Base-by-base conservation (phyloP, 2,888 invertebrate genomes). In the Nomada flava region DNA sequence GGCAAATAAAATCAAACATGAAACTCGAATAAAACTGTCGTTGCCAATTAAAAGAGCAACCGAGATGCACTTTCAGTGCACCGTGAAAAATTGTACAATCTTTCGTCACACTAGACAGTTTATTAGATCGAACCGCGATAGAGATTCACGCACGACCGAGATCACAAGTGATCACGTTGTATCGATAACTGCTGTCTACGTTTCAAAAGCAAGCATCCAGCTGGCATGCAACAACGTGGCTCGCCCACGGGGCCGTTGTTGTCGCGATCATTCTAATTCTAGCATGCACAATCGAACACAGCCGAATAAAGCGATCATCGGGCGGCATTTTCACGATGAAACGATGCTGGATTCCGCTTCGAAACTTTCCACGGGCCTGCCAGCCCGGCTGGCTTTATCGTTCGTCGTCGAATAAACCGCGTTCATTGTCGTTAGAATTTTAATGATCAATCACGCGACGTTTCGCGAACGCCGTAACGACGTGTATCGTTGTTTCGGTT, bases 221-320 rank as follows among this genome's bases (percentile, higher is more conserved):
- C 26, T 47, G 15, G 36, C 55, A 68, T 44, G 60, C 44, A 29
- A 23, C 11, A 42, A 15, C 50, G 72, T 20, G 26, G 20, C 72
- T 64, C 74, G 60, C 65, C 53, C 53, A 53, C 53, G 65, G 65
- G 67, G 60, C 44, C 44, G 20, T 53, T 60, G 26, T 53, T 29
- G 44, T n/a, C 60, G 62, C 60, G 18, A 67, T 67, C 53, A 55
- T 60, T 77, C 65, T 47, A 62, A 62, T 74, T 67, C 62, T 20
- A n/a, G 20, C 77, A 62, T 67, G 74, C 74, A 74, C 67, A 62
- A 77, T 74, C 60, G 65, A 77, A 73, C 64, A 60, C 64, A 72
- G 50, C 44, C 26, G 60, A 44, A 29, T 44, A 23, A 44, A 55
- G 55, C 55, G 72, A 55, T 73, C 64, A 26, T 55, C 64, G 63